Conservation (phyloP, 2,797 vertebrate genomes). For the Sus cebifrons region DNA sequence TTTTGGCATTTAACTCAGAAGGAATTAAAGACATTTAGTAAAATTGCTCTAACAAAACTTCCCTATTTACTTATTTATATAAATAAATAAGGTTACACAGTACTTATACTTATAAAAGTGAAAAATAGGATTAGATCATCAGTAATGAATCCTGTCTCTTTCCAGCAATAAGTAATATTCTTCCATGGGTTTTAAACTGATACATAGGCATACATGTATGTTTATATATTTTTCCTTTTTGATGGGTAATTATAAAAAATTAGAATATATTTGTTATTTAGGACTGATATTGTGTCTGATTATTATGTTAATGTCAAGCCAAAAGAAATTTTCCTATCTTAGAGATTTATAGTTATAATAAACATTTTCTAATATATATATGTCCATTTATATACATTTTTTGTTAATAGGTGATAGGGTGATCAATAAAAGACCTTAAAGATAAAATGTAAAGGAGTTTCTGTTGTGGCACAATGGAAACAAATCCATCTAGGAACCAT, state of each 20-base stretch:
- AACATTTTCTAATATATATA: neutral
- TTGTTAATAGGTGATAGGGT: neutral
- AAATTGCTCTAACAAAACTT: slow-evolving; percentile 36
- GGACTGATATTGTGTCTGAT: neutral
- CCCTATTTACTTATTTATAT: slow-evolving; percentile 4
- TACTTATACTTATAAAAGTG: neutral
- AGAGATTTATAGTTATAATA: slow-evolving; percentile 38
- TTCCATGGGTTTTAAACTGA: neutral
- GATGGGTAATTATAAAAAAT: neutral
- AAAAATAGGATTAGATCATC: slow-evolving; percentile 15
- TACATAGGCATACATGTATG: neutral
- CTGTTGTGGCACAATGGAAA: too few species aligned
- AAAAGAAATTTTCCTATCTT: slow-evolving; percentile 26
- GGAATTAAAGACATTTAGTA: neutral
- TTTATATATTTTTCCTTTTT: neutral
- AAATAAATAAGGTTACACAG: neutral
- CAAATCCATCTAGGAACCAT: too few species aligned
- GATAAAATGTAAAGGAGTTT: too few species aligned
- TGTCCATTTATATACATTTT: slow-evolving; percentile 16
- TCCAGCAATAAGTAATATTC: neutral
- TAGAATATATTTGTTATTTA: neutral
- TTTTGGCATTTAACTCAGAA: slow-evolving; percentile 25
- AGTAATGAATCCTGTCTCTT: slow-evolving; percentile 1
- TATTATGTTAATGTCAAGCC: slow-evolving; percentile 43
- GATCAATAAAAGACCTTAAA: slow-evolving; percentile 9